These are phyloP conservation scores for Xestia xanthographa DNA, from an alignment of 2,888 invertebrate species.

Conservation along the genomic window DNA sequence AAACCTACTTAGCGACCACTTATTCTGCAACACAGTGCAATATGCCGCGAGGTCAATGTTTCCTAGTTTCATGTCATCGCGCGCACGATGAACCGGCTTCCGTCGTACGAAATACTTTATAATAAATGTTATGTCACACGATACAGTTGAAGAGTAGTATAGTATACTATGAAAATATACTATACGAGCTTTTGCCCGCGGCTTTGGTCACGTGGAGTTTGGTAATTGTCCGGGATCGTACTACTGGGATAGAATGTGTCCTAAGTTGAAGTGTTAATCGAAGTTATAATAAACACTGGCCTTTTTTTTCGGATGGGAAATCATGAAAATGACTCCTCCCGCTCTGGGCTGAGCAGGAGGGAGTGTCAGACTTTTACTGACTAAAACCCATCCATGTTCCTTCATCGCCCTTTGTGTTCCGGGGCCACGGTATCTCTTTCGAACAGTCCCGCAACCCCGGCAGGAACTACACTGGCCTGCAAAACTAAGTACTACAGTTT, in stretches of 20 bases:
- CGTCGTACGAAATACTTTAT: conserved; percentile 70
- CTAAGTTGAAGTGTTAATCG: neutral
- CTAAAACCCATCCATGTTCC: too few species aligned
- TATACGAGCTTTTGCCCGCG: neutral
- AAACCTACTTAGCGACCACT: conserved; percentile 37
- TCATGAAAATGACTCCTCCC: too few species aligned
- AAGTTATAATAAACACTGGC: too few species aligned
- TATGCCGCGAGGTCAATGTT: conserved; percentile 58
- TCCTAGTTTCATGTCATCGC: conserved; percentile 69
- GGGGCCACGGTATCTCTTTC: too few species aligned
- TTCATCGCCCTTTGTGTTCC: too few species aligned
- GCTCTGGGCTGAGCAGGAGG: too few species aligned
- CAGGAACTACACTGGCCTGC: too few species aligned
- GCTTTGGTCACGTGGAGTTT: neutral
- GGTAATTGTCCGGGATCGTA: neutral
- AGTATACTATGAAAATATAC: conserved; percentile 33
- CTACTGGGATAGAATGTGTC: neutral
- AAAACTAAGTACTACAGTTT: too few species aligned
- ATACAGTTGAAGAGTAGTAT: conserved; percentile 66
- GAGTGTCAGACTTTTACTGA: too few species aligned
- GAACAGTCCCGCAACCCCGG: too few species aligned
- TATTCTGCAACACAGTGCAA: conserved; percentile 53
- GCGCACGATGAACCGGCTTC: conserved; percentile 81
- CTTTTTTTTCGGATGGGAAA: too few species aligned
- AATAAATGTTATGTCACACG: conserved; percentile 72